A percentile compares a stretch with the other conserved stretches of the same genome.
These are phyloP conservation scores for Gila orcuttii DNA, from an alignment of 2,113 vertebrate genomes.

Conservation along the genomic window DNA sequence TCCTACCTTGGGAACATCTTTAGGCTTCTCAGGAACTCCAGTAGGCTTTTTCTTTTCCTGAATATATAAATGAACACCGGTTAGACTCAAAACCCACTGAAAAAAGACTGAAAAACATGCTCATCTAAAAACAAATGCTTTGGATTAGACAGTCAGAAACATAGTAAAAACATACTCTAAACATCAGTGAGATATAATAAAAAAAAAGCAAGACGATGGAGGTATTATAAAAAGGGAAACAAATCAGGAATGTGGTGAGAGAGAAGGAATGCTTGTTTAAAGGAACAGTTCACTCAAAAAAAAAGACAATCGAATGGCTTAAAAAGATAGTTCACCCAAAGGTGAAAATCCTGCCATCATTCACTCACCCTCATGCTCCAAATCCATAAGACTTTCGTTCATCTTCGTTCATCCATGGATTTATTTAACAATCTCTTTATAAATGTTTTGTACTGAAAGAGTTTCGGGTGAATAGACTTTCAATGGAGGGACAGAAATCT, in stretches of 20 bases:
- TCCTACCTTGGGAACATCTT: conserved; percentile 47
- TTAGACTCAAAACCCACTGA: conserved; percentile 1
- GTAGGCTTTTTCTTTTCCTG: conserved; percentile 56
- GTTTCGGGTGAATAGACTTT: too few relatives aligned
- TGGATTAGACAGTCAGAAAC: not conserved
- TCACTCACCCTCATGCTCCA: too few relatives aligned
- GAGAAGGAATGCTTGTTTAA: not conserved
- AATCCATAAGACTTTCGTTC: too few relatives aligned
- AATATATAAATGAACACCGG: not conserved
- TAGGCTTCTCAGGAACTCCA: conserved; percentile 50
- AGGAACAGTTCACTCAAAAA: not conserved
- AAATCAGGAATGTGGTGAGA: not conserved
- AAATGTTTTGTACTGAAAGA: too few relatives aligned
- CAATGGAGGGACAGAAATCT: too few relatives aligned
- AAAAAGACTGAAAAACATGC: not conserved
- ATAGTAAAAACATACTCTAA: not conserved
- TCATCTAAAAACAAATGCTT: not conserved
- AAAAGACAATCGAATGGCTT: too few relatives aligned
- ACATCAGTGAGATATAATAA: not conserved
- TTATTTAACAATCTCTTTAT: too few relatives aligned
- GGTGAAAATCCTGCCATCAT: too few relatives aligned
- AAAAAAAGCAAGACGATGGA: not conserved
- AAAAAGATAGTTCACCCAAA: too few relatives aligned
- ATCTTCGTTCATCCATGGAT: too few relatives aligned
- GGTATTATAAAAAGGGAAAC: not conserved